Evolutionary conservation across 2,113 vertebrate species (phyloP).

Genomic region (Halichoerus grypus): DNA sequence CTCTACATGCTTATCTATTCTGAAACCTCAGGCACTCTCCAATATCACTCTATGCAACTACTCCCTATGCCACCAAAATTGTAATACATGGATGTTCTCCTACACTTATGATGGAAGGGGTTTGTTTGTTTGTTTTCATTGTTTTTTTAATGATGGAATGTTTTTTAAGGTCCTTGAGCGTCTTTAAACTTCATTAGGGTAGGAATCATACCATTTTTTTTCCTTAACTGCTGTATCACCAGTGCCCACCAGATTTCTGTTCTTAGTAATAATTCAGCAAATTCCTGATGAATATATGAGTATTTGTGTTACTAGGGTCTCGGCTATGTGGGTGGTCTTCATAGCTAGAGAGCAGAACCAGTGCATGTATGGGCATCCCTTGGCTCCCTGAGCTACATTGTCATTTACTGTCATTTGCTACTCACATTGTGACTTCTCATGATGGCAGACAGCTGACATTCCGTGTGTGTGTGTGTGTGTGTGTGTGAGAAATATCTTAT

Average conservation of each 20-base stretch:
- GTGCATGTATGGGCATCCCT: rapidly evolving
- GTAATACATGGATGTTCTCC: not conserved
- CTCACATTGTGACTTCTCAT: not conserved
- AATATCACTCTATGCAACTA: not conserved
- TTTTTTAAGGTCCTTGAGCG: not conserved
- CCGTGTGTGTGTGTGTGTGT: not conserved
- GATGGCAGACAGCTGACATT: not conserved
- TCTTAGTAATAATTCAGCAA: not conserved
- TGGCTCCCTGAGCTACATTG: not conserved
- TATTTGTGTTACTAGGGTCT: not conserved
- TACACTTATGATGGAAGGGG: not conserved
- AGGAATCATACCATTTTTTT: not conserved
- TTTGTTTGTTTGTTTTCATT: not conserved
- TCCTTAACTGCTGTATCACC: not conserved
- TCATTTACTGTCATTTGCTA: not conserved
- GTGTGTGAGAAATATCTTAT: not conserved
- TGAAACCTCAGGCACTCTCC: not conserved
- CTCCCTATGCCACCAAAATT: not conserved
- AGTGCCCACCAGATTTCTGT: not conserved
- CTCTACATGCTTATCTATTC: not conserved
- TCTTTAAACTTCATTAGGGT: not conserved
- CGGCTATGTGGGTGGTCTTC: not conserved
- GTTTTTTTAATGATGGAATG: not conserved
- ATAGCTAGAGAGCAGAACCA: not conserved
- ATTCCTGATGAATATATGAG: not conserved